Percentiles rank a stretch among this genome's conserved stretches.
phyloP scores from a whole-genome alignment of 2,888 invertebrate species.

The Neelides folsomi region DNA sequence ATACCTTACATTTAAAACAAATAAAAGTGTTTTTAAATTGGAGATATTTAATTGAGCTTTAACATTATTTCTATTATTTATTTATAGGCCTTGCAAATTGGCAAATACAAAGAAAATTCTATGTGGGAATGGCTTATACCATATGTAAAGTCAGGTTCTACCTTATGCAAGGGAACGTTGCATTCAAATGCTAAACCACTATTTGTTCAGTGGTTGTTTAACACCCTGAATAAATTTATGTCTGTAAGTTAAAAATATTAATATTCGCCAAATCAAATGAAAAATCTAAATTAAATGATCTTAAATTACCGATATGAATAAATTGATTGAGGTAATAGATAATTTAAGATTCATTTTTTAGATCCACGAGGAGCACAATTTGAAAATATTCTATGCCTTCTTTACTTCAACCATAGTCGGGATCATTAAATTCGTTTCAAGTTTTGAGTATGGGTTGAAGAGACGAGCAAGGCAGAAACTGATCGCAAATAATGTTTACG shows the following conservation, averaged over 20 bases:
- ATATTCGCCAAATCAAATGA: background rate
- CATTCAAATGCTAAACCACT: constrained; percentile 50
- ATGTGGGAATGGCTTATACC: constrained; percentile 64
- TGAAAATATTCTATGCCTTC: constrained; percentile 24
- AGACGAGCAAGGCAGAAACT: no score
- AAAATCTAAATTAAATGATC: background rate
- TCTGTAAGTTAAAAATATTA: constrained; percentile 4
- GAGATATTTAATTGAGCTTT: no score
- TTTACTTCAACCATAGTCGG: constrained; percentile 28
- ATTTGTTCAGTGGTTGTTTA: constrained; percentile 30
- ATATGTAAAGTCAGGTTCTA: constrained; percentile 59
- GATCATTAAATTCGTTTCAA: constrained; percentile 3
- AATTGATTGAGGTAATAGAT: no score
- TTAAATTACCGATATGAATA: no score
- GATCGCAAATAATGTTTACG: no score
- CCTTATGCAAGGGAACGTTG: constrained; percentile 57
- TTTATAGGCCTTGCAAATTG: constrained; percentile 22
- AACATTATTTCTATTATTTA: background rate
- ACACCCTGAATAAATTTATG: constrained; percentile 16
- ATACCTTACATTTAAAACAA: no score
- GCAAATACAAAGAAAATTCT: constrained; percentile 35
- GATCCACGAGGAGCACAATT: constrained; percentile 23
- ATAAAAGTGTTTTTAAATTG: no score
- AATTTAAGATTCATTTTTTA: constrained; percentile 8
- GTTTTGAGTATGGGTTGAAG: no score